Evolutionary conservation across 2,797 vertebrate species (phyloP).

Genomic region (Salarias fasciatus): DNA sequence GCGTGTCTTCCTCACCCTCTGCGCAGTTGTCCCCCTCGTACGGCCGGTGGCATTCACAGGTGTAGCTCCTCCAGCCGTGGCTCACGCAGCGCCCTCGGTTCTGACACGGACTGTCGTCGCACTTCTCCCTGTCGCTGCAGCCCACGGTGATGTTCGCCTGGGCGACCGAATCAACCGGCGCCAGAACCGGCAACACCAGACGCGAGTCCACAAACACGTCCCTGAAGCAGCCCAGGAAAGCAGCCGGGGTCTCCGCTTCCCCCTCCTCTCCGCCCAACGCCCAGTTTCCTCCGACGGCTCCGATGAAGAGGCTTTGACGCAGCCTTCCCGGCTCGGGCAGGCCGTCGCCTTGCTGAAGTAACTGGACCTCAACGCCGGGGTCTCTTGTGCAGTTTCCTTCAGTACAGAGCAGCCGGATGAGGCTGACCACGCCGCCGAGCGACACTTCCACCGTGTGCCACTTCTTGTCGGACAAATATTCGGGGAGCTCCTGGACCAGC

Average conservation of each 20-base stretch:
- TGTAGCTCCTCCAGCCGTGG: conserved; percentile 86
- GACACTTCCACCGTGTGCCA: conserved; percentile 90
- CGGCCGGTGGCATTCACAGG: conserved; percentile 89
- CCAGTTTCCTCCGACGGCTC: conserved; percentile 67
- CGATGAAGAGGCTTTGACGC: conserved; percentile 83
- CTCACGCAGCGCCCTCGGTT: conserved; percentile 89
- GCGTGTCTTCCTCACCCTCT: conserved; percentile 81
- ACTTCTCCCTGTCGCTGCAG: conserved; percentile 87
- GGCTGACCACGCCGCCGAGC: conserved; percentile 78
- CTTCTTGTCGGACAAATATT: conserved; percentile 81
- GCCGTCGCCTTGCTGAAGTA: conserved; percentile 44
- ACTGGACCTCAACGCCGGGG: conserved; percentile 45
- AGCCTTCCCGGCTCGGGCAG: conserved; percentile 63
- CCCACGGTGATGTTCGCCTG: conserved; percentile 84
- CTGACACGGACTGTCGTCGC: conserved; percentile 86
- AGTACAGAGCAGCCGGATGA: conserved; percentile 82
- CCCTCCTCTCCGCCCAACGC: conserved; percentile 30
- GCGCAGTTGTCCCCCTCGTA: conserved; percentile 84
- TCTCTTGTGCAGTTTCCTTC: conserved; percentile 75
- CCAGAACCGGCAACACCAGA: conserved; percentile 75
- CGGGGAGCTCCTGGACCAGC: conserved; percentile 73
- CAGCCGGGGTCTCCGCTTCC: conserved; percentile 50
- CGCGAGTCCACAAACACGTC: conserved; percentile 86
- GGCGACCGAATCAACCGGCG: conserved; percentile 42
- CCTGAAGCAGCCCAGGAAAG: conserved; percentile 91